Evolutionary conservation across 2,888 invertebrate species (phyloP).

Genomic region (Notocelia uddmanniana): DNA sequence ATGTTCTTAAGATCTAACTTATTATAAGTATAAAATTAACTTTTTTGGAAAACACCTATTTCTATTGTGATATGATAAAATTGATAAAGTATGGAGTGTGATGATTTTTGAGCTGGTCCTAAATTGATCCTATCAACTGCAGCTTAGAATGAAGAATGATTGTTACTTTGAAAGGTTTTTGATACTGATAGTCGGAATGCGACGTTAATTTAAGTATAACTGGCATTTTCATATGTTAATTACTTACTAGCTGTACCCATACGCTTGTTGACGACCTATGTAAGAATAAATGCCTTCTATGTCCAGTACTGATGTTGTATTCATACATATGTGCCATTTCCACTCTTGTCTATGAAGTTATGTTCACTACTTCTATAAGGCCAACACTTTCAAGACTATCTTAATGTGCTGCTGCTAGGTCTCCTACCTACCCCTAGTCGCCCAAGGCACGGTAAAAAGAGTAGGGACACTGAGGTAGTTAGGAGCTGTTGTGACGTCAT

Average conservation of each 20-base stretch:
- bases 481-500: too few species aligned
- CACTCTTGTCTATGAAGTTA: not conserved
- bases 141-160: slow-evolving; percentile 8
- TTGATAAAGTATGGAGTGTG: not conserved
- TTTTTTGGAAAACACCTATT: not conserved
- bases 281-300: not conserved
- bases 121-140: slow-evolving; percentile 1
- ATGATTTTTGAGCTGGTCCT: not conserved
- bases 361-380: not conserved
- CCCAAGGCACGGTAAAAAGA: too few species aligned
- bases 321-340: not conserved
- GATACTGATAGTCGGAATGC: not conserved
- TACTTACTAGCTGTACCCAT: not conserved
- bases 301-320: not conserved
- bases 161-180: slow-evolving; percentile 19
- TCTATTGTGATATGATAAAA: not conserved
- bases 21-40: too few species aligned
- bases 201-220: not conserved
- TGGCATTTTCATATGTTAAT: not conserved
- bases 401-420: too few species aligned
- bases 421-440: too few species aligned
- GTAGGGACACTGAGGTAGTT: too few species aligned
- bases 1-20: too few species aligned
- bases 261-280: not conserved
- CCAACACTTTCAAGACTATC: too few species aligned